These are phyloP conservation scores for Temnothorax ravouxi DNA, from an alignment of 2,888 invertebrate species.

Conservation along the genomic window DNA sequence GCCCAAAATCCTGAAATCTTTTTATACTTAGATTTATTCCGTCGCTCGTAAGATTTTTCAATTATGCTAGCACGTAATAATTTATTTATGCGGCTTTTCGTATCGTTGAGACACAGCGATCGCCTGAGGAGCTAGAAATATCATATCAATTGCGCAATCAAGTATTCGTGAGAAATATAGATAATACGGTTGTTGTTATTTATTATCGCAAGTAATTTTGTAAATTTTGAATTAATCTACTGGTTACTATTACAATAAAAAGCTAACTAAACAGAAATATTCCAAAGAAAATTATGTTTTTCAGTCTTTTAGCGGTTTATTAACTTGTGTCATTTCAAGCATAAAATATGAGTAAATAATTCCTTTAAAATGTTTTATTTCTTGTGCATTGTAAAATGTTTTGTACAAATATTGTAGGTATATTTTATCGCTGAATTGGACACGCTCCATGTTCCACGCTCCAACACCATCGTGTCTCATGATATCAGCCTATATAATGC, in stretches of 20 bases:
- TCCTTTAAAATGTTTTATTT: background rate
- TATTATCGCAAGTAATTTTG: conserved; percentile 48
- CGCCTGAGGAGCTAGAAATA: conserved; percentile 77
- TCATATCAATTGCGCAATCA: conserved; percentile 85
- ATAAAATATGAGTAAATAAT: background rate
- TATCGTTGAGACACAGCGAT: conserved; percentile 74
- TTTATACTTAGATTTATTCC: conserved; percentile 79
- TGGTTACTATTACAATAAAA: conserved; percentile 21
- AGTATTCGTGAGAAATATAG: conserved; percentile 77
- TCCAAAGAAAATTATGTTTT: background rate
- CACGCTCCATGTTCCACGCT: no score
- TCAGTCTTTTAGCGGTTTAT: background rate
- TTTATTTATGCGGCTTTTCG: conserved; percentile 82
- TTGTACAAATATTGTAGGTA: background rate
- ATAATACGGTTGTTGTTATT: conserved; percentile 49
- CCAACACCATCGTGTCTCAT: no score
- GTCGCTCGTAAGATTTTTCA: conserved; percentile 82
- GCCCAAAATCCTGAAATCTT: conserved; percentile 57
- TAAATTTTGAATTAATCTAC: background rate
- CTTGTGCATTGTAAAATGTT: background rate
- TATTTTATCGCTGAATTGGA: background rate
- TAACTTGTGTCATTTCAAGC: background rate
- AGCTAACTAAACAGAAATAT: background rate
- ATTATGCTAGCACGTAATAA: conserved; percentile 83
- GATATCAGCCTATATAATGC: background rate